Evolutionary conservation across 2,797 vertebrate species (phyloP).

Genomic region (Ctenochaetus hawaiiensis): DNA sequence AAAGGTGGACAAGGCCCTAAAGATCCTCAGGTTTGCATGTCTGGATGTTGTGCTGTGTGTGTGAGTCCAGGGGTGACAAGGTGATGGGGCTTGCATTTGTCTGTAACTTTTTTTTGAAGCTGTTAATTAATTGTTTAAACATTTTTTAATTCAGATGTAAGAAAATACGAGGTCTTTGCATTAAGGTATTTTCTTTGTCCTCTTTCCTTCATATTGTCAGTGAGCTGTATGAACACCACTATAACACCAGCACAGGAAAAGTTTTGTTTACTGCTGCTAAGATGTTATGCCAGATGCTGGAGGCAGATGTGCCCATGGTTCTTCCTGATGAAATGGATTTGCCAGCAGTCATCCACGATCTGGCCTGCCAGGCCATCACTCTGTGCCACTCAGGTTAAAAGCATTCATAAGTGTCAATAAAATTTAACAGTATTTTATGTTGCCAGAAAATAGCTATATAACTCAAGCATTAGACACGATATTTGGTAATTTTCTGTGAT

Average conservation of each 20-base stretch:
- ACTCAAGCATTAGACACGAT: background rate
- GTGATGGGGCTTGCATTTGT: background rate
- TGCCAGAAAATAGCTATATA: background rate
- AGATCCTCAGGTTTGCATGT: constrained; percentile 89
- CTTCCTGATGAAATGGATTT: constrained; percentile 87
- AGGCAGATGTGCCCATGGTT: constrained; percentile 88
- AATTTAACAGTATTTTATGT: background rate
- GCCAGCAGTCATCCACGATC: constrained; percentile 88
- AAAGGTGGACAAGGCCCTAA: constrained; percentile 88
- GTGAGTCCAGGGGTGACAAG: constrained; percentile 9
- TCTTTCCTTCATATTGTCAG: constrained; percentile 57
- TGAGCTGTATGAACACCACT: constrained; percentile 87
- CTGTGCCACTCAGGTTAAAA: constrained; percentile 91
- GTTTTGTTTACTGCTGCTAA: constrained; percentile 90
- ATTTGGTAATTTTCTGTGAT: background rate
- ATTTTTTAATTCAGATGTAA: background rate
- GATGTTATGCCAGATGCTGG: constrained; percentile 92
- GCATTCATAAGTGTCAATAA: background rate
- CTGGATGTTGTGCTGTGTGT: background rate
- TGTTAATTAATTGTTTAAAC: background rate
- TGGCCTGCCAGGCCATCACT: constrained; percentile 92
- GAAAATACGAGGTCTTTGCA: background rate
- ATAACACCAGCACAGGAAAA: constrained; percentile 85
- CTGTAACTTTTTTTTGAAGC: background rate
- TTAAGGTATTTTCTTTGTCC: background rate